These are phyloP conservation scores for Drosophila birchii DNA, from an alignment of 2,888 invertebrate genomes.

Conservation along the genomic window DNA sequence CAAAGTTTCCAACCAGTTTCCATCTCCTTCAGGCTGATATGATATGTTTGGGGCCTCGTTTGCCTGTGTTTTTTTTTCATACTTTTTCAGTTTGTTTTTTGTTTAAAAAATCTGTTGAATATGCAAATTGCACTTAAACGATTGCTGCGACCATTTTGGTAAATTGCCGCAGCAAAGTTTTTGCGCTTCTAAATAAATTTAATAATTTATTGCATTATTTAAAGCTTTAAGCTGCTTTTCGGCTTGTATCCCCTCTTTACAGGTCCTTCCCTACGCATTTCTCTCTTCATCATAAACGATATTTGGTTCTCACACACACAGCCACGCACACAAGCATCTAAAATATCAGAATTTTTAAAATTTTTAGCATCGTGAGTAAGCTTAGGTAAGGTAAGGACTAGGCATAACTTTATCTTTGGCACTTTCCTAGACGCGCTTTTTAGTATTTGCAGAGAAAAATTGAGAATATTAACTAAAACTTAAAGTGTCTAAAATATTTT, in stretches of 20 bases:
- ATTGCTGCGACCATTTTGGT: conserved; percentile 48
- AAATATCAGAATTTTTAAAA: conserved; percentile 28
- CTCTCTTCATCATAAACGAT: conserved; percentile 41
- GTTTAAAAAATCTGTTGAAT: conserved; percentile 50
- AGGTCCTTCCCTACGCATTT: conserved; percentile 4
- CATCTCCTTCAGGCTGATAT: conserved; percentile 20
- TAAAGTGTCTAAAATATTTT: too few species aligned
- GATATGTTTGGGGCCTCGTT: conserved; percentile 26
- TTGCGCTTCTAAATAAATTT: conserved; percentile 29
- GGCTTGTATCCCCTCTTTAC: background rate
- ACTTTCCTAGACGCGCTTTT: conserved; percentile 8
- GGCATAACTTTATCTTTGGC: conserved; percentile 5
- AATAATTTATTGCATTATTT: conserved; percentile 52
- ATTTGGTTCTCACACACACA: conserved; percentile 12
- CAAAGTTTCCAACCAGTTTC: conserved; percentile 47
- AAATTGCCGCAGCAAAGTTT: conserved; percentile 37
- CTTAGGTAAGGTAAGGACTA: conserved; percentile 4
- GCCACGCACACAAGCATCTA: background rate
- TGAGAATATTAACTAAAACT: background rate
- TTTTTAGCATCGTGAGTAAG: background rate
- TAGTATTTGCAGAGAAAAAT: conserved; percentile 9
- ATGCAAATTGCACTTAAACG: conserved; percentile 66
- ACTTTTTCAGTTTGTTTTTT: background rate
- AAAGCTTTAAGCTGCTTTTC: conserved; percentile 45
- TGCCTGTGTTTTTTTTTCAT: conserved; percentile 20